A percentile compares a stretch with the other conserved stretches of the same genome.
phyloP scores from a whole-genome alignment of 2,797 vertebrate species.

The Micropoecilia bifurca region DNA sequence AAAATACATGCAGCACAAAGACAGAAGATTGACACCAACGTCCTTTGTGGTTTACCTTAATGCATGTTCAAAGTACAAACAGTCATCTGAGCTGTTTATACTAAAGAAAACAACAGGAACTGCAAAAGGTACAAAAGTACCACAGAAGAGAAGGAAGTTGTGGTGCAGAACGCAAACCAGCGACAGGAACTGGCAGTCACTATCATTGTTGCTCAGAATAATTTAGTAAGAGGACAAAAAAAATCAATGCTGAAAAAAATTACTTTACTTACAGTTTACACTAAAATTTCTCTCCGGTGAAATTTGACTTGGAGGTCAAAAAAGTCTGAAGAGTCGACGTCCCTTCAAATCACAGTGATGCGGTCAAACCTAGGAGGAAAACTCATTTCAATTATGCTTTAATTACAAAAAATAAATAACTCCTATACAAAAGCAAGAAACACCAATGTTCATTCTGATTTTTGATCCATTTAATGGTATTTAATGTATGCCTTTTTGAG shows the following conservation, averaged over 20 bases:
- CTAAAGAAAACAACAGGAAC: conserved; percentile 22
- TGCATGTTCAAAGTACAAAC: background rate
- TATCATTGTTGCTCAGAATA: background rate
- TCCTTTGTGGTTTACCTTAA: background rate
- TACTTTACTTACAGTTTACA: conserved; percentile 47
- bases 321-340: conserved; percentile 28
- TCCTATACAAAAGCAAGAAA: background rate
- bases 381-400: background rate
- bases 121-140: background rate
- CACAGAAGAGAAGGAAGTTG: conserved; percentile 34
- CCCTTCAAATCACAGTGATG: conserved; percentile 68
- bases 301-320: conserved; percentile 19
- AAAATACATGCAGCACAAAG: background rate
- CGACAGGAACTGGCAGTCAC: background rate
- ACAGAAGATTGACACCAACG: background rate
- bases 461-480: background rate
- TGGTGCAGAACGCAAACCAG: background rate
- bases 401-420: too few species aligned
- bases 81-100: background rate
- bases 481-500: background rate
- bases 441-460: background rate
- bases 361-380: conserved; percentile 64
- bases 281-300: conserved; percentile 14
- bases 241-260: background rate
- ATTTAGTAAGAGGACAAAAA: background rate